These are phyloP conservation scores for Haliclona indistincta DNA, from an alignment of 37 sponge, comb jelly and placozoan genomes.

Conservation along the genomic window DNA sequence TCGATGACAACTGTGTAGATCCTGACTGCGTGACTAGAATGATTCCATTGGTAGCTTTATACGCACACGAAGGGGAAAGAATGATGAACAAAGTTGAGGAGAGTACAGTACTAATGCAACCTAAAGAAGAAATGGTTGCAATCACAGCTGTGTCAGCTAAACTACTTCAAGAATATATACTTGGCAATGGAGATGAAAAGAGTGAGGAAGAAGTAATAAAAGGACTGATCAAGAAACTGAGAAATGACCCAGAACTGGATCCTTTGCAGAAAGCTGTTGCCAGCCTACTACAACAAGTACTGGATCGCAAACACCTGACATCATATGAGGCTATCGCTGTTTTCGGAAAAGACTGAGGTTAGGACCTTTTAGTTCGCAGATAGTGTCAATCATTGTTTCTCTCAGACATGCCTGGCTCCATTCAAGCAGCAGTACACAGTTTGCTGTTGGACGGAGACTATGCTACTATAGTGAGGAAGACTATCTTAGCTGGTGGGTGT, in stretches of 20 bases:
- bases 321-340: slow-evolving; percentile 17
- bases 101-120: background rate
- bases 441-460: slow-evolving; percentile 47
- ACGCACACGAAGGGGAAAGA: too few relatives aligned
- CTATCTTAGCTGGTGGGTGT: slow-evolving; percentile 42
- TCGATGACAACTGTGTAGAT: slow-evolving; percentile 29
- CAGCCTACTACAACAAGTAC: slow-evolving; percentile 17
- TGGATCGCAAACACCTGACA: slow-evolving; percentile 13
- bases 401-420: slow-evolving; percentile 61
- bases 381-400: background rate
- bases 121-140: background rate
- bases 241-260: too few relatives aligned
- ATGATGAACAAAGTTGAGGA: background rate
- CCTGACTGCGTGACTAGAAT: slow-evolving; percentile 32
- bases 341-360: slow-evolving; percentile 71
- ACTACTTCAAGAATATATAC: background rate
- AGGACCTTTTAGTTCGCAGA: background rate
- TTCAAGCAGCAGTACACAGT: slow-evolving; percentile 48
- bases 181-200: background rate
- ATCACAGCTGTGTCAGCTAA: background rate
- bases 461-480: slow-evolving; percentile 30
- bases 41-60: slow-evolving; percentile 29
- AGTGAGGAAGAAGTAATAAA: background rate
- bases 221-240: background rate
- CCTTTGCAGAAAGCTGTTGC: slow-evolving; percentile 21